Base-by-base conservation (phyloP, 2,113 vertebrate species). In the Bolborhynchus lineola region DNA sequence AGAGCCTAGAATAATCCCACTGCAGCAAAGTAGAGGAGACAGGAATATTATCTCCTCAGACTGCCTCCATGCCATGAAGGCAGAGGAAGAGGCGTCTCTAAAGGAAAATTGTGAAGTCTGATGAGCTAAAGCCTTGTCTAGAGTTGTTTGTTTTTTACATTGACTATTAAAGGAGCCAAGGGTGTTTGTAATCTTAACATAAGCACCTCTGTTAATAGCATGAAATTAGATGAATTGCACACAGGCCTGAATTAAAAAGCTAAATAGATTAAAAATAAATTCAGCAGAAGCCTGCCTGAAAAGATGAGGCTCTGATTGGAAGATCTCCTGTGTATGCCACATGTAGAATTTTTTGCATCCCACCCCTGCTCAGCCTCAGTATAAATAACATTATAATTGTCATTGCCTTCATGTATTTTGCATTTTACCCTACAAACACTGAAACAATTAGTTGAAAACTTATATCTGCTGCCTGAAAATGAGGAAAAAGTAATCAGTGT, bases 201-300 rank as follows among this genome's bases (percentile, higher is more conserved):
- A 94, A 86, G 13, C 50, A 93, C 18, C 44, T 60, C 37, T 50
- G 62, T 39, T 94, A 95, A 93, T 91, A 93, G 77, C 83, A 81
- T 86, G 47, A 94, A 96, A 94, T 92, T 91, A 78, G 28, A 65
- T 23, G 84, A 86, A 86, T 86, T 88, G 29, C 64, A 55, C 33
- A 92, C 72, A 84, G 47, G 13, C 8, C 60, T 91, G 69, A 95
- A 78, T 86, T 93, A 42, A 91, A 96, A 91, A 71, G 29, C 9
- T 35, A 86, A 82, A 93, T 16, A 82, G 26, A 71, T 91, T 86
- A 84, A 91, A 95, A 95, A 81, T 75, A 75, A 92, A 86, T 86
- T 93, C 72, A 86, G 23, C 55, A 84, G 75, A 86, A 86, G 29
- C 13, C 71, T 93, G 39, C 24, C 65, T 94, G 81, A 59, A 94